Evolutionary conservation across 1,140 invertebrate species (phyloP), one percentile per base, ranked within the genome.

Genomic region (Ladona fulva): DNA sequence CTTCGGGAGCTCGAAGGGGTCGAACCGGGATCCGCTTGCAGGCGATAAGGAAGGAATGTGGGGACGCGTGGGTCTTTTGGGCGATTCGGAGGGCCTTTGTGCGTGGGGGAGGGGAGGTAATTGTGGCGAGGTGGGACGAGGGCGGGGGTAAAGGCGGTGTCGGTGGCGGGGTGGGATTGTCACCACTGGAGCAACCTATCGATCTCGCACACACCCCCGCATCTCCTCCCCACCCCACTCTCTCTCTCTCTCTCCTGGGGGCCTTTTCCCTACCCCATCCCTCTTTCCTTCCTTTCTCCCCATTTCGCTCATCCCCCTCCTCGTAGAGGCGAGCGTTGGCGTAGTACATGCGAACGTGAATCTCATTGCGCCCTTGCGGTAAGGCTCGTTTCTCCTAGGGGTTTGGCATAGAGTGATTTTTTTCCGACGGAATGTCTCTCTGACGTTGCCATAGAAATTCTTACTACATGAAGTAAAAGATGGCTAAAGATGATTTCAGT

Each of bases 101-200:
- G 52, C 16, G 52, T 19, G 44, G 44, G 44, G 10, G 44, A 19
- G n/a, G 52, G 52, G 52, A 66, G 52, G 52, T 5, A 66, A 22
- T 37, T 37, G 52, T 19, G 52, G 52, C 52, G 52, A 19, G 16
- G 52, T 19, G 52, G 52, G 52, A 12, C 29, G 52, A 66, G 52
- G 52, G 52, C 12, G 52, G 52, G 52, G 52, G 52, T 19, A 19
- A 19, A 19, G 19, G 44, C 44, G 19, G 44, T 19, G 52, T 1
- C n/a, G 52, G 52, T 66, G 52, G 52, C 52, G 52, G 52, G 52
- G 52, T 16, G n/a, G 52, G n/a, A 66, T 66, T 66, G 52, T 66
- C 52, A 66, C 52, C 52, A 66, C 52, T 66, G 52, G 52, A 66
- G 52, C 52, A 66, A 66, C 52, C 52, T 66, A 66, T 66, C 52